Conservation (phyloP, 2,797 vertebrate genomes). For the Vespertilio murinus region DNA sequence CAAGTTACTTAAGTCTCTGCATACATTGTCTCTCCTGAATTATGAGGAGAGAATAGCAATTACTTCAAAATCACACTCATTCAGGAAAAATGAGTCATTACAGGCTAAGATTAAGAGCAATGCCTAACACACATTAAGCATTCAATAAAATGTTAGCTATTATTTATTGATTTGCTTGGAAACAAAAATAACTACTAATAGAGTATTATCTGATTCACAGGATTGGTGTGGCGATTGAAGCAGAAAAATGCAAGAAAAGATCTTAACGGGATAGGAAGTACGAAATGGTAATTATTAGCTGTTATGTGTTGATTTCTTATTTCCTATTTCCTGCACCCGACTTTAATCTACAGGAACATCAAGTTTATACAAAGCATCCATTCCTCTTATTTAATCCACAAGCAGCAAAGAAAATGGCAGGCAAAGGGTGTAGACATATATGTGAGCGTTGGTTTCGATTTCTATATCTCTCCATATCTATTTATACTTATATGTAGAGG, state of each 20-base stretch:
- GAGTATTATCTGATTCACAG: neutral
- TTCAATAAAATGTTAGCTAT: neutral
- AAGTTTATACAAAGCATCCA: neutral
- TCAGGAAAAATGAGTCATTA: neutral
- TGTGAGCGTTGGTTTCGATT: neutral
- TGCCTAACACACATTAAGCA: neutral
- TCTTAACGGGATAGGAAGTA: neutral
- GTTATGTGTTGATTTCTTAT: neutral
- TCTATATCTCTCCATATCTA: neutral
- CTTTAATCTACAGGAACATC: neutral
- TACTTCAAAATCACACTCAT: neutral
- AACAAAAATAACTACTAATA: neutral
- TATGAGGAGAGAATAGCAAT: neutral
- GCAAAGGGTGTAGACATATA: neutral
- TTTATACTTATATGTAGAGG: neutral
- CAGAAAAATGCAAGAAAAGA: constrained; percentile 13
- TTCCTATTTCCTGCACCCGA: neutral
- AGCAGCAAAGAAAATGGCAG: neutral
- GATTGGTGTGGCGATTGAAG: neutral
- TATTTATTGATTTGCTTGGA: neutral
- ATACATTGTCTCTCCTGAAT: neutral
- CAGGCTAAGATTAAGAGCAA: neutral
- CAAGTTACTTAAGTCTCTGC: neutral
- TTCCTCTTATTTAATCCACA: neutral
- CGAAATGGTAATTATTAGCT: neutral